phyloP scores from a whole-genome alignment of 2,797 vertebrate genomes.

The Limnodromus scolopaceus region DNA sequence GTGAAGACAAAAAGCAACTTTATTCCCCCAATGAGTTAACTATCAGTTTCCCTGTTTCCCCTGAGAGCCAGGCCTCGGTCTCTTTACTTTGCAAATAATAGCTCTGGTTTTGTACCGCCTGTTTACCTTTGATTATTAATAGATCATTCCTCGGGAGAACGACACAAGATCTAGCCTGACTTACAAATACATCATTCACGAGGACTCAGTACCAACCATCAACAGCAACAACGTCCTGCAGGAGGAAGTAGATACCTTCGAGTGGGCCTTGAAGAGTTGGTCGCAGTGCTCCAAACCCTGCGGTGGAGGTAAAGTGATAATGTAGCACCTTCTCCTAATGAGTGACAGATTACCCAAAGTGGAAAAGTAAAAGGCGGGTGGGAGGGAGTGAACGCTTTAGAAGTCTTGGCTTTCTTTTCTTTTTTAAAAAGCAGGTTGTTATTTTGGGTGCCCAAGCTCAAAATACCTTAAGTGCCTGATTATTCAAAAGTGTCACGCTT shows the following conservation, averaged over 20 bases:
- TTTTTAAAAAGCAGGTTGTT: neutral
- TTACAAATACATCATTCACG: conserved; percentile 96
- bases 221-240: conserved; percentile 97
- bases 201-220: conserved; percentile 91
- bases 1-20: rapidly evolving
- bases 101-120: neutral
- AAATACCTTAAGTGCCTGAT: neutral
- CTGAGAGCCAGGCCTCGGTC: neutral
- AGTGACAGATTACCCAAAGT: neutral
- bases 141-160: conserved; percentile 96
- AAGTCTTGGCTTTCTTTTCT: neutral
- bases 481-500: neutral
- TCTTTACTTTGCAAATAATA: neutral
- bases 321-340: neutral
- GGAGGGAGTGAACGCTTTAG: neutral
- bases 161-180: conserved; percentile 91
- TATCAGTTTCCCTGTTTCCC: neutral
- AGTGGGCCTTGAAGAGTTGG: conserved; percentile 98
- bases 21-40: neutral
- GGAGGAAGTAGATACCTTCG: conserved; percentile 88
- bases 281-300: conserved; percentile 94
- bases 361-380: neutral
- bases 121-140: neutral
- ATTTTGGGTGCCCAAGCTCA: neutral
- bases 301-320: conserved; percentile 85